Percentiles rank a stretch among this genome's conserved stretches.
These are phyloP conservation scores for Prionailurus bengalensis DNA, from an alignment of 2,113 vertebrate genomes.

Conservation along the genomic window DNA sequence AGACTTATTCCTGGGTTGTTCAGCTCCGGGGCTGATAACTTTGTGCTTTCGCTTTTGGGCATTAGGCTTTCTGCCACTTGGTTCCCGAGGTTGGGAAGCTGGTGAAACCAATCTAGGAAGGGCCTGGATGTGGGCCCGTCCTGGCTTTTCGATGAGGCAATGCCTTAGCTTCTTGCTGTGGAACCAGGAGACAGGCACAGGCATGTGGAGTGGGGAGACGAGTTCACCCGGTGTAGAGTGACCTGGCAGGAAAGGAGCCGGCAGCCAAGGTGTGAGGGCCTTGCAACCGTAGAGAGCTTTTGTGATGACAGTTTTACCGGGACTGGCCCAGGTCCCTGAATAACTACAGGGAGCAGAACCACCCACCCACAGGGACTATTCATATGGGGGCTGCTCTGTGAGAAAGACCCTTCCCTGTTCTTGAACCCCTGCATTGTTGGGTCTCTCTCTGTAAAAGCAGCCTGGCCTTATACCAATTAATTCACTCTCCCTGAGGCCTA, in stretches of 20 bases:
- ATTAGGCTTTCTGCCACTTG: not conserved
- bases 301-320: not conserved
- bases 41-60: not conserved
- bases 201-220: not conserved
- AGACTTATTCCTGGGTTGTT: not conserved
- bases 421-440: not conserved
- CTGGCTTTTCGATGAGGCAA: not conserved
- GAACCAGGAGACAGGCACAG: not conserved
- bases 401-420: not conserved
- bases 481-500: not conserved
- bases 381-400: not conserved
- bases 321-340: not conserved
- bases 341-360: not conserved
- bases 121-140: not conserved
- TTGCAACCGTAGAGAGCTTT: not conserved
- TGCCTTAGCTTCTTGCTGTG: not conserved
- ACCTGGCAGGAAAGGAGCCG: not conserved
- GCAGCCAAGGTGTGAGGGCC: not conserved
- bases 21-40: not conserved
- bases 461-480: not conserved
- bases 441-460: not conserved
- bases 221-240: not conserved
- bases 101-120: not conserved
- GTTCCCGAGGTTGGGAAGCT: not conserved
- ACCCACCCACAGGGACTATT: not conserved